Evolutionary conservation across 2,113 vertebrate genomes (phyloP).

Genomic region (Sapayoa aenigma): DNA sequence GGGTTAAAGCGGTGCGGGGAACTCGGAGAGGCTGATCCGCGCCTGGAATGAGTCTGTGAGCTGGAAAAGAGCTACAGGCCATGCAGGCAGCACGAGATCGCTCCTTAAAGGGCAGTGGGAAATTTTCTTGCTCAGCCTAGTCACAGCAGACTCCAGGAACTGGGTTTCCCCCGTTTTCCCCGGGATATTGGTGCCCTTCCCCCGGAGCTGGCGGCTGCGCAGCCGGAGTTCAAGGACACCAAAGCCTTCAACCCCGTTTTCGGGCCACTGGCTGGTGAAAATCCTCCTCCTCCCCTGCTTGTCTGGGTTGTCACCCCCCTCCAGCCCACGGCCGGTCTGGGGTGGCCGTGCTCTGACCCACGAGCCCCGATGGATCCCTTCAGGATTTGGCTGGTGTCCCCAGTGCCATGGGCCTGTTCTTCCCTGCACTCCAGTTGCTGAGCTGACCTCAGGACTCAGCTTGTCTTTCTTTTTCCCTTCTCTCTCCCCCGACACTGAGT

Average conservation of each 20-base stretch:
- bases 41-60: not conserved
- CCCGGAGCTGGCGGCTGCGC: not conserved
- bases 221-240: rapidly evolving
- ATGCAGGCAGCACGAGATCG: not conserved
- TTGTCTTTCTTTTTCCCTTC: too few relatives aligned
- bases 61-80: not conserved
- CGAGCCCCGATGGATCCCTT: rapidly evolving
- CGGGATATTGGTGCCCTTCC: not conserved
- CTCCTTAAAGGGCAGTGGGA: not conserved
- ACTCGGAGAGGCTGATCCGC: not conserved
- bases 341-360: rapidly evolving
- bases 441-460: not conserved
- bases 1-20: not conserved
- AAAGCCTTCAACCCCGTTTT: not conserved
- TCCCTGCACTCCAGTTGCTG: rapidly evolving
- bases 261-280: not conserved
- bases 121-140: rapidly evolving
- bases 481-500: rapidly evolving
- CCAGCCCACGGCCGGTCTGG: rapidly evolving
- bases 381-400: not conserved
- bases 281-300: rapidly evolving
- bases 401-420: rapidly evolving
- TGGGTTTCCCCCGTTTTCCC: not conserved
- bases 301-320: rapidly evolving
- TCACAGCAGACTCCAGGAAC: not conserved